A percentile compares a stretch with the other conserved stretches of the same genome.
Conservation (phyloP, 2,113 vertebrate species). For the Varanus komodoensis region DNA sequence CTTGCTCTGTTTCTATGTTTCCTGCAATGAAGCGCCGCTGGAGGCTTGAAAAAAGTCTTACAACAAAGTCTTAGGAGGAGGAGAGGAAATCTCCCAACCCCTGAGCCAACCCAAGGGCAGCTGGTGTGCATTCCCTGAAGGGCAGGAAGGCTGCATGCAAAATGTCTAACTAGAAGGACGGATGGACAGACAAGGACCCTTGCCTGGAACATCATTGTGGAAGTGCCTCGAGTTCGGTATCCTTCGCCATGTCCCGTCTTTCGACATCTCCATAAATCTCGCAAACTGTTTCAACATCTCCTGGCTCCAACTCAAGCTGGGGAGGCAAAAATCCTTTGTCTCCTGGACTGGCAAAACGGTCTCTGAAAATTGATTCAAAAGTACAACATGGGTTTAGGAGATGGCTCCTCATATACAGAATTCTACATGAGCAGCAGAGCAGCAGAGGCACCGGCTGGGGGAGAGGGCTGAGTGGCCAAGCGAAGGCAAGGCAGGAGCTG, state of each 20-base stretch:
- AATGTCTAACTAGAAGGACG: not conserved
- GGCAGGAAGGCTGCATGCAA: not conserved
- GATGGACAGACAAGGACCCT: not conserved
- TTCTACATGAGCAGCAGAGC: too few relatives aligned
- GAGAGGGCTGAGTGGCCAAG: too few relatives aligned
- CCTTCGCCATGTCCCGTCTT: conserved; percentile 74
- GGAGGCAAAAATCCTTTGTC: conserved; percentile 80
- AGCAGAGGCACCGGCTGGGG: too few relatives aligned
- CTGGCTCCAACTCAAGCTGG: conserved; percentile 84
- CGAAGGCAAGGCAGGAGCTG: too few relatives aligned
- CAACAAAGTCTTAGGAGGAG: too few relatives aligned
- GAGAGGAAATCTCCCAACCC: too few relatives aligned
- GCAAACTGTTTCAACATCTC: conserved; percentile 81
- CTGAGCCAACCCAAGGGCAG: too few relatives aligned
- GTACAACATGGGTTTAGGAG: not conserved
- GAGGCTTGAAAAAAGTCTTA: too few relatives aligned
- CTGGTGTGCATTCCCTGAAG: too few relatives aligned
- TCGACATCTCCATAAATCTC: conserved; percentile 77
- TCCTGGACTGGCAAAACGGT: conserved; percentile 34
- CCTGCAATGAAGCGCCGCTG: too few relatives aligned
- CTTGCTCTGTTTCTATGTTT: too few relatives aligned
- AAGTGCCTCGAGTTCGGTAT: conserved; percentile 83
- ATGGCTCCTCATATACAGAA: too few relatives aligned
- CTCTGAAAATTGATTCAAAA: conserved; percentile 17
- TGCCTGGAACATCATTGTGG: conserved; percentile 77